Conservation (phyloP, 2,113 vertebrate genomes). For the Xiphias gladius region DNA sequence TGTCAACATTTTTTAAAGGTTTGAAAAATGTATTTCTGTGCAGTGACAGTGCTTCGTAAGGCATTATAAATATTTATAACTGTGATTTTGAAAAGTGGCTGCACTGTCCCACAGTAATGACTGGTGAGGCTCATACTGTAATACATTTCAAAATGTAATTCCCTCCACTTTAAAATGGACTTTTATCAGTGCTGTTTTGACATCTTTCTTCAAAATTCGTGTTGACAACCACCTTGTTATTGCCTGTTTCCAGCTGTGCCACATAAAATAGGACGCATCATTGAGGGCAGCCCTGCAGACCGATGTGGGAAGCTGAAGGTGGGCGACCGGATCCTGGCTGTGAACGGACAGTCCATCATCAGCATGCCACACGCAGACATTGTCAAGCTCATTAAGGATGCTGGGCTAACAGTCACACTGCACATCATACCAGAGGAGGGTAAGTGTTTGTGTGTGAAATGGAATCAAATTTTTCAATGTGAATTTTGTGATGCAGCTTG, state of each 20-base stretch:
- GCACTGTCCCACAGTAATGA: not conserved
- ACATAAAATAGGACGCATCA: slow-evolving; percentile 99
- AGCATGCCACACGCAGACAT: slow-evolving; percentile 99
- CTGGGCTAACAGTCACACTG: slow-evolving; percentile 96
- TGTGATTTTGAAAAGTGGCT: slow-evolving; percentile 3
- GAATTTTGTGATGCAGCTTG: not conserved
- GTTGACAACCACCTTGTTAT: slow-evolving; percentile 29
- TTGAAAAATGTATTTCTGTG: not conserved
- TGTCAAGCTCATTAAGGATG: slow-evolving; percentile 99
- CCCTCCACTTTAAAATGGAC: not conserved
- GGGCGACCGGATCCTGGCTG: slow-evolving; percentile 98
- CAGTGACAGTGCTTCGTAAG: not conserved
- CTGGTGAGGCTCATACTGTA: not conserved
- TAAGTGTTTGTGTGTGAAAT: slow-evolving; percentile 77
- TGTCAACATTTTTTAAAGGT: too few relatives aligned
- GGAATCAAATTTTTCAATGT: not conserved
- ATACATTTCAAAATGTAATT: slow-evolving; percentile 3
- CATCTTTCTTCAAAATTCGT: slow-evolving; percentile 9
- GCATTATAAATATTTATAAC: not conserved
- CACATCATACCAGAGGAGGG: slow-evolving; percentile 99
- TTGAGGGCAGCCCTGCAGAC: slow-evolving; percentile 97
- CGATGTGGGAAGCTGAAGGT: slow-evolving; percentile 97
- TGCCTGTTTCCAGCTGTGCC: slow-evolving; percentile 89
- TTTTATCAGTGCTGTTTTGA: slow-evolving; percentile 7
- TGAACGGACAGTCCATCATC: slow-evolving; percentile 98